Evolutionary conservation across 2,113 vertebrate species (phyloP), one percentile per base, ranked within the genome.

Genomic region (Struthio camelus): DNA sequence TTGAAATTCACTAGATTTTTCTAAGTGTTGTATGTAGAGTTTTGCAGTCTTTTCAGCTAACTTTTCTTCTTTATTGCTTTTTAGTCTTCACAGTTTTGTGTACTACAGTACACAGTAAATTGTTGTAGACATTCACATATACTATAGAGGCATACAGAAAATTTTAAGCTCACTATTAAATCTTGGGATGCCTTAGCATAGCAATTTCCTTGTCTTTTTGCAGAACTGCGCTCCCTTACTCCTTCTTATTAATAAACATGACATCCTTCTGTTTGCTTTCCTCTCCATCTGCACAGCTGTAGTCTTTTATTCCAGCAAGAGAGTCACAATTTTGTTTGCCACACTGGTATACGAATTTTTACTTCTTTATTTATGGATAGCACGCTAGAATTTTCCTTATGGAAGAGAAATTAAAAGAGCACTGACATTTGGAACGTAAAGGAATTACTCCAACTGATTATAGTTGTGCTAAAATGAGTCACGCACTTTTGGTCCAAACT

Each of bases 241-340:
- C 76, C 59, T 87, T 86, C 93, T 61, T 88, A 91, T 95, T 95
- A 91, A 91, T 93, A 96, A 94, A 77, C 62, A 87, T 85, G 44
- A 46, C 76, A 77, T 66, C 67, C 27, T 91, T 87, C 81, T 89
- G 79, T 89, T 96, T 95, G 46, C 19, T 94, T 76, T 85, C 44
- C 58, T 97, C 81, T 95, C 75, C 89, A 80, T 85, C 76, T 93
- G 59, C 71, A 93, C 95, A 97, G 85, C 84, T 95, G 91, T 78
- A 61, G 84, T 70, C 62, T 54, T 64, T 56, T 87, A 48, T 94
- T 93, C 93, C 89, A 94, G 62, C 46, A 87, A 87, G 22, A 95
- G 28, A 69, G 89, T 83, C 17, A 83, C n/a, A 95, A 5, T 93
- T 95, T 83, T 96, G 34, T 89, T 96, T 96, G 20, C 86, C 51